Evolutionary conservation across 2,888 invertebrate species (phyloP).

Genomic region (Allygus modestus): DNA sequence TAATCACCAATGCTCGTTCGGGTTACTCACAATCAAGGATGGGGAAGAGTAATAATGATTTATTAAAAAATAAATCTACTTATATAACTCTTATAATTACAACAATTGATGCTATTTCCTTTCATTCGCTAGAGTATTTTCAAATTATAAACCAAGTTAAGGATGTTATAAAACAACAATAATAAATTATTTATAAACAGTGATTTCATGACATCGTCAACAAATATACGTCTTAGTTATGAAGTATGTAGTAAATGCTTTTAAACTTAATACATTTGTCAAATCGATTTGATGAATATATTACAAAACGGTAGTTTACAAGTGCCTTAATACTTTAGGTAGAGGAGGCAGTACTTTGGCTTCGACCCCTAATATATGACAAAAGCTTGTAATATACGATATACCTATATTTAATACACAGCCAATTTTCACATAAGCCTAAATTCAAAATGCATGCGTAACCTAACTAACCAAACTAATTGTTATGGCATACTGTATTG

Average conservation of each 20-base stretch:
- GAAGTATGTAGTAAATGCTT: conserved; percentile 11
- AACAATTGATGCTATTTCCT: conserved; percentile 28
- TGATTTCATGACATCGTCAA: background rate
- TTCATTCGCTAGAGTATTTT: conserved; percentile 6
- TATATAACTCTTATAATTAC: conserved; percentile 28
- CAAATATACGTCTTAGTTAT: background rate
- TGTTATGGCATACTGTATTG: conserved; percentile 45
- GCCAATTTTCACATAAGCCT: conserved; percentile 53
- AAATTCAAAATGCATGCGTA: conserved; percentile 41
- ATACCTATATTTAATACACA: conserved; percentile 48
- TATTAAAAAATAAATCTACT: conserved; percentile 41
- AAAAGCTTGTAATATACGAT: conserved; percentile 34
- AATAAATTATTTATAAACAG: conserved; percentile 18
- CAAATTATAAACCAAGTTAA: background rate
- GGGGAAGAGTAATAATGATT: conserved; percentile 23
- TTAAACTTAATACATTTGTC: conserved; percentile 22
- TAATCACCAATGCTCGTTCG: too few species aligned
- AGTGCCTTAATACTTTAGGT: conserved; percentile 33
- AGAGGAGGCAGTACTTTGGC: conserved; percentile 36
- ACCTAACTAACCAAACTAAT: conserved; percentile 46
- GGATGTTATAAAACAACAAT: conserved; percentile 1
- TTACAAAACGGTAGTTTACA: conserved; percentile 15
- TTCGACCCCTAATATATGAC: conserved; percentile 30
- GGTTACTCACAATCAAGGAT: background rate
- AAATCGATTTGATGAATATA: background rate